phyloP scores from a whole-genome alignment of 2,888 invertebrate genomes.

The Onthophagus sagittarius region DNA sequence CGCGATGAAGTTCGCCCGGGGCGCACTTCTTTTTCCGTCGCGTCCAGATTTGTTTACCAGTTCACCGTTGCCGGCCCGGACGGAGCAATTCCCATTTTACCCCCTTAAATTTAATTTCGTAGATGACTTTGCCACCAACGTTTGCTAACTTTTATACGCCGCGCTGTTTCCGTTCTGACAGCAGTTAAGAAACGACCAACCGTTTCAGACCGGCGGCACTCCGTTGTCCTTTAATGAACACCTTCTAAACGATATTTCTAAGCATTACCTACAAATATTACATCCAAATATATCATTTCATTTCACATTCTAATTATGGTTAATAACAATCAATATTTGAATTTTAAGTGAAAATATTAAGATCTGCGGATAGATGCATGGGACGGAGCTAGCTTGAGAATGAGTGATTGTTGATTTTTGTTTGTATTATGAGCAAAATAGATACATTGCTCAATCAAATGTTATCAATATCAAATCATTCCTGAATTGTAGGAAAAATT shows the following conservation, averaged over 20 bases:
- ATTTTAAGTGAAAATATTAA: too few species aligned
- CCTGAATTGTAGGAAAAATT: too few species aligned
- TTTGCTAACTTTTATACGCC: constrained; percentile 4
- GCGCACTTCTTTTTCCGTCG: neutral
- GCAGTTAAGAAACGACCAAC: neutral
- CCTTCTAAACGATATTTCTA: neutral
- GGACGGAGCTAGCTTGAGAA: too few species aligned
- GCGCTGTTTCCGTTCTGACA: neutral
- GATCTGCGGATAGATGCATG: too few species aligned
- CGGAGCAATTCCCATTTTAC: constrained; percentile 16
- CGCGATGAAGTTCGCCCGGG: constrained; percentile 13
- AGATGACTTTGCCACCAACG: constrained; percentile 2
- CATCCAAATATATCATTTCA: too few species aligned
- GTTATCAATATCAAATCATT: too few species aligned
- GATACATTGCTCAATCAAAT: too few species aligned
- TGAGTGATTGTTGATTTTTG: too few species aligned
- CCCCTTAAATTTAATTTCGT: constrained; percentile 19
- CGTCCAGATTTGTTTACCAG: neutral
- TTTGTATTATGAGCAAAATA: too few species aligned
- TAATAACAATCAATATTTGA: too few species aligned
- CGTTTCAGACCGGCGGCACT: neutral
- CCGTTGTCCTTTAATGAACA: neutral
- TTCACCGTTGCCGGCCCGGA: neutral
- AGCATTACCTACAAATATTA: neutral
- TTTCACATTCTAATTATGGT: too few species aligned